Evolutionary conservation across 2,797 vertebrate species (phyloP), one percentile per base, ranked within the genome.

Genomic region (Hozukius guyotensis): DNA sequence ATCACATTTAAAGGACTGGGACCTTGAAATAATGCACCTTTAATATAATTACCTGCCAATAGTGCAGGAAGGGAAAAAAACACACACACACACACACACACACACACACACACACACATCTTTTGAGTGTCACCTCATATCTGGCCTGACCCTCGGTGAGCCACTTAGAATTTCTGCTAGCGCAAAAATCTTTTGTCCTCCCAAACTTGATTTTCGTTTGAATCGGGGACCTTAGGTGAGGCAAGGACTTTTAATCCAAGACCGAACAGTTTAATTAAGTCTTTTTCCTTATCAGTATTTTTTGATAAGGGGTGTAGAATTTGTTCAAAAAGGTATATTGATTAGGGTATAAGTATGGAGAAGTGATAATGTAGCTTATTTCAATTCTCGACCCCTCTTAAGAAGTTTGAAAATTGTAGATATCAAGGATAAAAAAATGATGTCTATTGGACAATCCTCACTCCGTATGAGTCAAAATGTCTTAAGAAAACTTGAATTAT

Each of bases 11-110:
- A 93, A 93, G 88, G 93, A 93, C 86, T 49, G 74, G 68, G 82
- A 93, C 90, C 88, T 96, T 94, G 90, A 95, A 96, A 95, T 95
- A 89, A 93, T 89, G 90, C 89, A 91, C 86, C 82, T 95, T 94
- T 93, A 91, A 92, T 77, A 88, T 91, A 94, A 95, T 95, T 96
- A 95, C 82, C 78, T 90, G 85, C 88, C 93, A 93, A 83, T 88
- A 88, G 84, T 82, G 70, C 80, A 72, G 61, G 83, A 72, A 57
- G 75, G 68, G 64, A 13, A 77, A 55, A 55, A 24, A 20, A 9
- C 31, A 32, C 31, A 36, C 36, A 75, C 55, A 79, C 49, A 73
- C 83, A 72, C 83, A 75, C 69, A 80, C 77, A 29, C 29, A 29
- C 32, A 49, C 42, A 46, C 46, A 22, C 49, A 71, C 56, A 62